phyloP scores from a whole-genome alignment of 2,797 vertebrate species.

The Sebastes minor region DNA sequence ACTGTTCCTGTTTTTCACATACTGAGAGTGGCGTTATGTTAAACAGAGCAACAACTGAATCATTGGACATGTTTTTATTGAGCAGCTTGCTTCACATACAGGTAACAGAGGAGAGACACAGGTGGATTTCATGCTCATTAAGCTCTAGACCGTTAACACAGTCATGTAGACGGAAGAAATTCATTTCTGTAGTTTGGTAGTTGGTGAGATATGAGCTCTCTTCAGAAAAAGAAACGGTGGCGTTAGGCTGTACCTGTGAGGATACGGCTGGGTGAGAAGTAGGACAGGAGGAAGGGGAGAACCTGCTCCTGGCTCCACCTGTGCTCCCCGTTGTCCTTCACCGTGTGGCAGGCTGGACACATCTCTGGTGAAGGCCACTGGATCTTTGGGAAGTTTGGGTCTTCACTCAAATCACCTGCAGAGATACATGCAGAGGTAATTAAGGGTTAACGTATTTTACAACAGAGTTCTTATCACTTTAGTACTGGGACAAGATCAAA shows the following conservation, averaged over 20 bases:
- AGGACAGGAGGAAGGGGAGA: slow-evolving; percentile 82
- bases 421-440: not conserved
- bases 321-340: slow-evolving; percentile 71
- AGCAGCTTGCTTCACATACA: not conserved
- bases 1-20: not conserved
- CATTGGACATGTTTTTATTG: not conserved
- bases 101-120: not conserved
- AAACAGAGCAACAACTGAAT: not conserved
- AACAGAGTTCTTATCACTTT: not conserved
- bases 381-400: slow-evolving; percentile 92
- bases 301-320: slow-evolving; percentile 80
- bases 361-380: slow-evolving; percentile 89
- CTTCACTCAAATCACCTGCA: slow-evolving; percentile 88
- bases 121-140: not conserved
- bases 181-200: not conserved
- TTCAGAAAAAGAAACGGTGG: not conserved
- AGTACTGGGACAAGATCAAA: no score
- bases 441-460: not conserved
- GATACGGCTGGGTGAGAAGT: slow-evolving; percentile 83
- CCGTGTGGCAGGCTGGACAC: slow-evolving; percentile 86
- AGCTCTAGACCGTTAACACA: not conserved
- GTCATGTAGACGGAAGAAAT: not conserved
- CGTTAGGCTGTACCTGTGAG: slow-evolving; percentile 56
- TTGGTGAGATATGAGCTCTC: not conserved
- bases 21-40: not conserved